These are phyloP conservation scores for Meloidogyne exigua DNA, from an alignment of 1,140 invertebrate genomes.

Conservation along the genomic window DNA sequence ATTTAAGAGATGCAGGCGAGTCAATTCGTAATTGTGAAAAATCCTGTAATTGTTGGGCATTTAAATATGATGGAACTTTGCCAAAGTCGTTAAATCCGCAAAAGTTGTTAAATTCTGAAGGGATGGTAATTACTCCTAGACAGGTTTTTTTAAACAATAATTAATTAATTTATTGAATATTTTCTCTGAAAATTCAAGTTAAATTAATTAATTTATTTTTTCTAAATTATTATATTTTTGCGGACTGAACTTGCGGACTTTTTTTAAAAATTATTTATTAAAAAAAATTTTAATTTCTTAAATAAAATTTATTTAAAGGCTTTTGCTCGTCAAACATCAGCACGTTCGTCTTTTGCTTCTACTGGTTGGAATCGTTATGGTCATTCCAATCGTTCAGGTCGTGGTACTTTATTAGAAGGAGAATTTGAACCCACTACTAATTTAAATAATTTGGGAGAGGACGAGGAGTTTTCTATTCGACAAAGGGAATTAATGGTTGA, in stretches of 20 bases:
- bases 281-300: neutral
- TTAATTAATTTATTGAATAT: too few relatives aligned
- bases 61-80: constrained; percentile 51
- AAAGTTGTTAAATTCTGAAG: constrained; percentile 30
- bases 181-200: too few relatives aligned
- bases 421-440: constrained; percentile 19
- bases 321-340: constrained; percentile 48
- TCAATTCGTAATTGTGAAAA: constrained; percentile 20
- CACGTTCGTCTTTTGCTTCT: constrained; percentile 49
- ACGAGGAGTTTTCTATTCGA: constrained; percentile 12
- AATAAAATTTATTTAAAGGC: constrained; percentile 39
- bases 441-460: constrained; percentile 44
- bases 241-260: too few relatives aligned
- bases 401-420: constrained; percentile 39
- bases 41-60: constrained; percentile 29
- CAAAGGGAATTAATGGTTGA: neutral
- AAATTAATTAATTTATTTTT: too few relatives aligned
- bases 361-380: constrained; percentile 51
- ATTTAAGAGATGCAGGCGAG: constrained; percentile 45
- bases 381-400: constrained; percentile 41
- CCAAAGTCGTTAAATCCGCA: constrained; percentile 37
- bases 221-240: too few relatives aligned
- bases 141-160: too few relatives aligned
- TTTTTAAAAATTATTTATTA: too few relatives aligned
- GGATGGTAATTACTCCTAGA: constrained; percentile 25